Conservation (phyloP, 2,797 vertebrate genomes). For the Danio jaintianensis region DNA sequence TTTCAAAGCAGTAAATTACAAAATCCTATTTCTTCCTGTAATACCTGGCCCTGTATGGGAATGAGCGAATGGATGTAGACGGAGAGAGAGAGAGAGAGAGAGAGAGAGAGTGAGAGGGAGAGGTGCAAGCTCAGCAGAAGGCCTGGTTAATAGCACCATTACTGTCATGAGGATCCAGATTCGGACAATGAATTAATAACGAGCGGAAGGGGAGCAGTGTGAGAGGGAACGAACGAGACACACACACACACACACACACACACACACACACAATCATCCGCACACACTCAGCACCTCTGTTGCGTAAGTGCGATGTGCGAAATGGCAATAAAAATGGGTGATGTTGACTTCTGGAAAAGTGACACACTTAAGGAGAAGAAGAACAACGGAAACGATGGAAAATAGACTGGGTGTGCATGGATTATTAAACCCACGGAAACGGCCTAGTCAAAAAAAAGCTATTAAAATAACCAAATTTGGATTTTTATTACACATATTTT, state of each 20-base stretch:
- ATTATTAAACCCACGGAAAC: neutral
- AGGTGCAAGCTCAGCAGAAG: slow-evolving; percentile 84
- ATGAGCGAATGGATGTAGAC: slow-evolving; percentile 3
- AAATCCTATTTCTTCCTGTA: slow-evolving; percentile 45
- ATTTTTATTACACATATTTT: too few species aligned
- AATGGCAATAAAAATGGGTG: slow-evolving; percentile 9
- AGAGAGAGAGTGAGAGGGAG: slow-evolving; percentile 25
- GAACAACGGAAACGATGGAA: neutral
- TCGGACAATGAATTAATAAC: slow-evolving; percentile 51
- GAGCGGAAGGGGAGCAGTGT: slow-evolving; percentile 31
- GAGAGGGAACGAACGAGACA: slow-evolving; percentile 3
- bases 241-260: slow-evolving; percentile 23
- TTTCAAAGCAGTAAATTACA: slow-evolving; percentile 21
- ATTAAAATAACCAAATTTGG: neutral
- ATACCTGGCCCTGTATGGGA: slow-evolving; percentile 22
- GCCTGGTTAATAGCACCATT: slow-evolving; percentile 89
- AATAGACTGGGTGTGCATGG: neutral
- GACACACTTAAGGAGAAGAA: slow-evolving; percentile 10
- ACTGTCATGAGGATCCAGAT: slow-evolving; percentile 73
- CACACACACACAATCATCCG: slow-evolving; percentile 17
- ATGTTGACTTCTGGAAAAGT: slow-evolving; percentile 25
- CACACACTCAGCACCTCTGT: slow-evolving; percentile 19
- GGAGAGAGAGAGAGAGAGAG: slow-evolving; percentile 29
- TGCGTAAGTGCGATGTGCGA: slow-evolving; percentile 21
- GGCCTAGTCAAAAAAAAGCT: neutral